phyloP scores from a whole-genome alignment of 64 coral and sea anemone species.

The Montipora efflorescens region DNA sequence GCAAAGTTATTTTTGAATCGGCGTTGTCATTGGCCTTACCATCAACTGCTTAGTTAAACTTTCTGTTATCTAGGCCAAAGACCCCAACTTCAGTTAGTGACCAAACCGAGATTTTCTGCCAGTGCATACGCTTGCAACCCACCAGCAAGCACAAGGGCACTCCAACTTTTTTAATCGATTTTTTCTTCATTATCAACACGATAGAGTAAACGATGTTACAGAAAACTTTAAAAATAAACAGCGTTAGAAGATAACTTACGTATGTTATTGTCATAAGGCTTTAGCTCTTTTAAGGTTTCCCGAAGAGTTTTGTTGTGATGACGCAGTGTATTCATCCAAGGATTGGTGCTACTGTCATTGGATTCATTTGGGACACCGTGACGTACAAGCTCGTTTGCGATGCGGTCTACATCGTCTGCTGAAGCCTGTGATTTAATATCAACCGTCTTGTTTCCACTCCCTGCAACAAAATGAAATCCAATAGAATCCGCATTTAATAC shows the following conservation, averaged over 20 bases:
- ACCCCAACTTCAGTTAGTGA: no score
- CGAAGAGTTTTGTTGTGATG: not conserved
- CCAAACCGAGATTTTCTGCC: no score
- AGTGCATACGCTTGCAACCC: no score
- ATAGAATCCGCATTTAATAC: not conserved
- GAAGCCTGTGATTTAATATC: not conserved
- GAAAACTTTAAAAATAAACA: no score
- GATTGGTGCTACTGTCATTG: not conserved
- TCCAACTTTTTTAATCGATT: no score
- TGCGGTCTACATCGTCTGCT: not conserved
- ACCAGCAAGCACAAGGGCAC: no score
- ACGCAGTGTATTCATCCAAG: not conserved
- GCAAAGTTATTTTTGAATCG: no score
- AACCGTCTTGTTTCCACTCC: not conserved
- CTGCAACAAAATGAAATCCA: conserved; percentile 16
- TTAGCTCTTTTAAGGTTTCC: conserved; percentile 45
- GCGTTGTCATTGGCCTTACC: no score
- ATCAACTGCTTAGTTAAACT: no score
- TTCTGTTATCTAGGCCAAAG: no score
- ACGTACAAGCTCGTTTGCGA: conserved; percentile 19
- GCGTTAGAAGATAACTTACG: not conserved
- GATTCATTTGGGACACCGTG: not conserved
- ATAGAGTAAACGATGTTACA: no score
- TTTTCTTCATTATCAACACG: no score
- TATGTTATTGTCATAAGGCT: conserved; percentile 13